Evolutionary conservation across 2,113 vertebrate species (phyloP).

Genomic region (Lepidiolamprologus cunningtoni): DNA sequence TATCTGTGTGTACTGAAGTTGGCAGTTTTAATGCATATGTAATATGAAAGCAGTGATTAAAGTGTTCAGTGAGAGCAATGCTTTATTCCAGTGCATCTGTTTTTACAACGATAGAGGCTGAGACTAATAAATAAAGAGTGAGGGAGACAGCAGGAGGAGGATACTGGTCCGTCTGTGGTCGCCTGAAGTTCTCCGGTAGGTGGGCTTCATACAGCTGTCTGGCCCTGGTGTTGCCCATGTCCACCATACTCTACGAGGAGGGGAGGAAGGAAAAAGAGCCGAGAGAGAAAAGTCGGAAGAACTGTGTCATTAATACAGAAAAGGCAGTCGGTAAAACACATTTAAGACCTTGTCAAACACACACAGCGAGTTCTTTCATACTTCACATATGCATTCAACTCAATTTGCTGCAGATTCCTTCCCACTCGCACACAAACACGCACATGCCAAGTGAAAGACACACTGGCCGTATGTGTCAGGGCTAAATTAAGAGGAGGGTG

Average conservation of each 20-base stretch:
- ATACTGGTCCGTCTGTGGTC: constrained; percentile 99
- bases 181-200: constrained; percentile 92
- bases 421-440: not conserved
- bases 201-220: constrained; percentile 90
- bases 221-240: constrained; percentile 95
- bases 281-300: not conserved
- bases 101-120: not conserved
- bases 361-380: not conserved
- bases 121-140: not conserved
- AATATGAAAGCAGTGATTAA: not conserved
- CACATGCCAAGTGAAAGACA: not conserved
- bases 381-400: constrained; percentile 23
- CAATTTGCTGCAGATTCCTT: not conserved
- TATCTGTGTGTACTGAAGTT: not conserved
- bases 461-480: constrained; percentile 14
- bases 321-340: not conserved
- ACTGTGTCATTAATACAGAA: not conserved
- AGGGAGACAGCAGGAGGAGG: constrained; percentile 62
- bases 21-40: not conserved
- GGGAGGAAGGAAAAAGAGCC: too few species aligned
- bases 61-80: not conserved
- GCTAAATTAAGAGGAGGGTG: constrained; percentile 56
- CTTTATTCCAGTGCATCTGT: not conserved
- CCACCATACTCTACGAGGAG: constrained; percentile 87
- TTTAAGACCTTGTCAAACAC: not conserved